These are phyloP conservation scores for Laupala kohalensis DNA, from an alignment of 1,140 invertebrate species.

Conservation along the genomic window DNA sequence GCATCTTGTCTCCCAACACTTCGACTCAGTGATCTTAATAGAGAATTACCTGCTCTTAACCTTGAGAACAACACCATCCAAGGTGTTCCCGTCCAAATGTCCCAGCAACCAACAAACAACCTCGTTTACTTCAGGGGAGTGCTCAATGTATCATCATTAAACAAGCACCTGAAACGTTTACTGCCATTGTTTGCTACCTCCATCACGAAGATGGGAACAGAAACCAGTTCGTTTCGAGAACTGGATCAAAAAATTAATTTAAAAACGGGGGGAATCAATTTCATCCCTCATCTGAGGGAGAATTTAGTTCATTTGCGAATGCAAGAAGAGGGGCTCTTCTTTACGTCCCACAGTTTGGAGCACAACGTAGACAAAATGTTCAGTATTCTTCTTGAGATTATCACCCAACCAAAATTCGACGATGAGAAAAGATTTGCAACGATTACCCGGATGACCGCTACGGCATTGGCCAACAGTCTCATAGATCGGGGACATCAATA, in stretches of 20 bases:
- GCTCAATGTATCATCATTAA: slow-evolving; percentile 50
- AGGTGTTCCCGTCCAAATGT: slow-evolving; percentile 50
- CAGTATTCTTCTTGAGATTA: slow-evolving; percentile 63
- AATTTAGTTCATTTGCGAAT: slow-evolving; percentile 39
- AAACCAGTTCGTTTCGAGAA: slow-evolving; percentile 57
- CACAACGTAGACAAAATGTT: slow-evolving; percentile 72
- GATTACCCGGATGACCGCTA: slow-evolving; percentile 63
- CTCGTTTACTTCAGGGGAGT: slow-evolving; percentile 73
- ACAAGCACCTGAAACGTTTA: slow-evolving; percentile 51
- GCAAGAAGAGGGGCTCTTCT: slow-evolving; percentile 60
- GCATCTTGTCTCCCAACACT: slow-evolving; percentile 67
- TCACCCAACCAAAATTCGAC: slow-evolving; percentile 50
- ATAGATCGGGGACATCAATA: slow-evolving; percentile 68
- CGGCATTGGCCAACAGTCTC: slow-evolving; percentile 67
- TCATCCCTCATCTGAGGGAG: slow-evolving; percentile 55
- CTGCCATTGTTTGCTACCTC: slow-evolving; percentile 73
- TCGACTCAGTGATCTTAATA: slow-evolving; percentile 53
- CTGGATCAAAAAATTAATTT: slow-evolving; percentile 68
- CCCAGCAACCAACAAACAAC: slow-evolving; percentile 72
- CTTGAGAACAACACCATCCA: slow-evolving; percentile 38
- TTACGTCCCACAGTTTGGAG: slow-evolving; percentile 73
- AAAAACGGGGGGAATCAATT: slow-evolving; percentile 67
- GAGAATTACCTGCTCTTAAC: slow-evolving; percentile 45
- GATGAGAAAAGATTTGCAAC: slow-evolving; percentile 66
- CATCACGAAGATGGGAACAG: slow-evolving; percentile 73